Conservation (phyloP, 2,113 vertebrate genomes). For the Eurypyga helias region DNA sequence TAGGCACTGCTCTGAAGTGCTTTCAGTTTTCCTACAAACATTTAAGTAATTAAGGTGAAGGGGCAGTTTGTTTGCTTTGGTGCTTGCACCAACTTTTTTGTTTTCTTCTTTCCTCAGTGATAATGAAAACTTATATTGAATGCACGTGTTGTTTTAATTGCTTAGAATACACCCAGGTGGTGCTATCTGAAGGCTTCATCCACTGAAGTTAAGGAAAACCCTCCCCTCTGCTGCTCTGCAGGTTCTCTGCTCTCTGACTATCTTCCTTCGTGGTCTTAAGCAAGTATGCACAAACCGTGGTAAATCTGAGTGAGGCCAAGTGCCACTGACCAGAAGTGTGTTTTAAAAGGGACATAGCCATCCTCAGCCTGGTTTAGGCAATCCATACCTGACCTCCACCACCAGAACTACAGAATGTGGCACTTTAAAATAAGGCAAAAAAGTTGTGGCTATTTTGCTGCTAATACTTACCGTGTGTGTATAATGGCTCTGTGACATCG, state of each 20-base stretch:
- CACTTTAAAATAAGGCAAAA: not conserved
- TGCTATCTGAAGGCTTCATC: not conserved
- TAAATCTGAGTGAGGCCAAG: not conserved
- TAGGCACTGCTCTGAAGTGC: not conserved
- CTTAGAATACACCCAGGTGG: not conserved
- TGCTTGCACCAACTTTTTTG: not conserved
- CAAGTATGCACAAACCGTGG: fast-evolving
- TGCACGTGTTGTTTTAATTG: not conserved
- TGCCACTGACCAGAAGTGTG: not conserved
- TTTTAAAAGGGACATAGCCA: not conserved
- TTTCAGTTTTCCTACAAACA: not conserved
- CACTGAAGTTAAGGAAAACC: not conserved
- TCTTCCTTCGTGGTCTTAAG: not conserved
- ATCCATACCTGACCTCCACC: not conserved
- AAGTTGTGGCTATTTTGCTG: not conserved
- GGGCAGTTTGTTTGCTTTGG: not conserved
- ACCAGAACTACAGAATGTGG: not conserved
- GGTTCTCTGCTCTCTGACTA: not conserved
- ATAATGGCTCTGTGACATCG: not conserved
- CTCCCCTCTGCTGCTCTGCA: not conserved
- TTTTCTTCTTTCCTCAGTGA: not conserved
- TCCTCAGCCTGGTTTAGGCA: not conserved
- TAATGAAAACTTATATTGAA: not conserved
- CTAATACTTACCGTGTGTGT: not conserved
- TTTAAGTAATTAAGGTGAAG: not conserved